A percentile compares a stretch with the other conserved stretches of the same genome.
Conservation (phyloP, 2,888 invertebrate species). For the Drosophila formosana region DNA sequence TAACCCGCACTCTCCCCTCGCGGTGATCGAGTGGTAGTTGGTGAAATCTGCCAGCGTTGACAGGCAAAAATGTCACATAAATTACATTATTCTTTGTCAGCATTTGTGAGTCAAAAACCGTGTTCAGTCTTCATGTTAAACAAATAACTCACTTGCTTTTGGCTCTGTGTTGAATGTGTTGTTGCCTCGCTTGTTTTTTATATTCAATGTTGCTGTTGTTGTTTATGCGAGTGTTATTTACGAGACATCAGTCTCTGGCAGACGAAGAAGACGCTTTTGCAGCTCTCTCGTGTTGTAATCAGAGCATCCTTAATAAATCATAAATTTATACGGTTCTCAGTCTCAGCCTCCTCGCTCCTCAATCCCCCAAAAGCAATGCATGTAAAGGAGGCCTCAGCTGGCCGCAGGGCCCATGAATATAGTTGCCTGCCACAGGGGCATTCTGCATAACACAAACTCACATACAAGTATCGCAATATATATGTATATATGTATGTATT, state of each 20-base stretch:
- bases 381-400: conserved; percentile 58
- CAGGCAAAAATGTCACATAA: conserved; percentile 65
- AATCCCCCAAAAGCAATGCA: conserved; percentile 46
- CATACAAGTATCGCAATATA: neutral
- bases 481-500: no score
- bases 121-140: conserved; percentile 79
- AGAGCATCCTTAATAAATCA: conserved; percentile 85
- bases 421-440: conserved; percentile 32
- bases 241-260: conserved; percentile 74
- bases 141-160: conserved; percentile 75
- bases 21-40: conserved; percentile 8
- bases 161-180: conserved; percentile 3
- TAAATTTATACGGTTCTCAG: conserved; percentile 82
- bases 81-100: conserved; percentile 81
- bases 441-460: conserved; percentile 80
- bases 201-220: conserved; percentile 33
- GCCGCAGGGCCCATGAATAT: conserved; percentile 18
- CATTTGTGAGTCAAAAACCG: conserved; percentile 80
- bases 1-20: neutral
- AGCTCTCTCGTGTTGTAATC: conserved; percentile 81
- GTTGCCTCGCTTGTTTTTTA: neutral
- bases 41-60: conserved; percentile 46
- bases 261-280: conserved; percentile 33
- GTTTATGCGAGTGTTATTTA: conserved; percentile 70
- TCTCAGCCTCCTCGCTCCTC: neutral